Conservation (phyloP, 2,888 invertebrate genomes). For the Ennomos fuscantarius region DNA sequence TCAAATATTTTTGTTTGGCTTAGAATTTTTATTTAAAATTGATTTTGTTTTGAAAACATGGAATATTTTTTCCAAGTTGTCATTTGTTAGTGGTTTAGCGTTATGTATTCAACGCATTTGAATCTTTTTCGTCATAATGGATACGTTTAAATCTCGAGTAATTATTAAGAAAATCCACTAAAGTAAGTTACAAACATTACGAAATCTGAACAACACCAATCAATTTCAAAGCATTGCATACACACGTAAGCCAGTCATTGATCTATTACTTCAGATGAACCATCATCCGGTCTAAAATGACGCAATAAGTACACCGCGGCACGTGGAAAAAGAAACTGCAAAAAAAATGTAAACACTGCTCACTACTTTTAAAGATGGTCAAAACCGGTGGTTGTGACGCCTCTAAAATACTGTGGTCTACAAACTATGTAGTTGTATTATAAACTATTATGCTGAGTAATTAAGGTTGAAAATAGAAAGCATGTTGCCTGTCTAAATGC, state of each 20-base stretch:
- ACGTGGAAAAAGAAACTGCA: slow-evolving; percentile 37
- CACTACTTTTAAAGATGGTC: slow-evolving; percentile 19
- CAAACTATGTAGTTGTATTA: slow-evolving; percentile 1
- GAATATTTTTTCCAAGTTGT: too few species aligned
- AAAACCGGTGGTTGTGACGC: slow-evolving; percentile 9
- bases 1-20: too few species aligned
- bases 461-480: slow-evolving; percentile 26
- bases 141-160: too few species aligned
- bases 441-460: slow-evolving; percentile 1
- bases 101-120: too few species aligned
- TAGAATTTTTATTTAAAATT: too few species aligned
- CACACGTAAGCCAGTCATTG: slow-evolving; percentile 45
- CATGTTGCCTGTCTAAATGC: background rate
- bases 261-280: slow-evolving; percentile 41
- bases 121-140: too few species aligned
- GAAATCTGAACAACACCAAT: background rate
- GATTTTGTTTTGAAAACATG: too few species aligned
- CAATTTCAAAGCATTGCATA: slow-evolving; percentile 1
- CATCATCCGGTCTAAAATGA: slow-evolving; percentile 26
- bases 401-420: slow-evolving; percentile 1
- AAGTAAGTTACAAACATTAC: slow-evolving; percentile 1
- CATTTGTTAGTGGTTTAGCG: too few species aligned
- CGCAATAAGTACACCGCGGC: slow-evolving; percentile 43
- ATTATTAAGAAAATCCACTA: slow-evolving; percentile 14
- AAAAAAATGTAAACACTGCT: slow-evolving; percentile 65